Conservation (phyloP, 2,113 vertebrate genomes). For the Dermatemys mawii region DNA sequence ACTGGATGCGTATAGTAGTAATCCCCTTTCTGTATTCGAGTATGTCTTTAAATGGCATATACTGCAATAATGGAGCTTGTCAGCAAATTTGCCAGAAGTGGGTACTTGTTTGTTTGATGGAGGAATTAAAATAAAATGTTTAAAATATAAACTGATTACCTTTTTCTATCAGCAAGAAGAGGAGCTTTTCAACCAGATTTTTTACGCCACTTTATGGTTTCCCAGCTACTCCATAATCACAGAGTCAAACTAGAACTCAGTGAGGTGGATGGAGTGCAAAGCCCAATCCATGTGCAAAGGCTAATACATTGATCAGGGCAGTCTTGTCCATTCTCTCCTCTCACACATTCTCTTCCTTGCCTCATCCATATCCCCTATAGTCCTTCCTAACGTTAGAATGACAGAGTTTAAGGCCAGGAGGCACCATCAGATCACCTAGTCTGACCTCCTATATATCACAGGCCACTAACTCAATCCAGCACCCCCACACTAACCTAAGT, state of each 20-base stretch:
- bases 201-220: background rate
- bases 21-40: no score
- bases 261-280: background rate
- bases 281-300: background rate
- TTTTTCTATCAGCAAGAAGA: background rate
- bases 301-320: no score
- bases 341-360: background rate
- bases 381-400: background rate
- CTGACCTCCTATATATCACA: background rate
- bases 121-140: background rate
- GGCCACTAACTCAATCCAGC: background rate
- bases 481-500: background rate
- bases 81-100: accelerated
- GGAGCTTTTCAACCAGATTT: background rate
- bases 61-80: background rate
- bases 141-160: background rate
- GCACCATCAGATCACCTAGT: background rate
- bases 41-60: background rate
- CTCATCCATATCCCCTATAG: background rate
- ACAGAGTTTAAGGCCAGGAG: background rate
- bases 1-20: background rate
- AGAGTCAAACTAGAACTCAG: background rate
- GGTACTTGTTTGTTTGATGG: background rate
- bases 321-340: background rate
- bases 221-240: background rate